These are phyloP conservation scores for Amorpha juglandis DNA, from an alignment of 2,888 invertebrate genomes.

Conservation along the genomic window DNA sequence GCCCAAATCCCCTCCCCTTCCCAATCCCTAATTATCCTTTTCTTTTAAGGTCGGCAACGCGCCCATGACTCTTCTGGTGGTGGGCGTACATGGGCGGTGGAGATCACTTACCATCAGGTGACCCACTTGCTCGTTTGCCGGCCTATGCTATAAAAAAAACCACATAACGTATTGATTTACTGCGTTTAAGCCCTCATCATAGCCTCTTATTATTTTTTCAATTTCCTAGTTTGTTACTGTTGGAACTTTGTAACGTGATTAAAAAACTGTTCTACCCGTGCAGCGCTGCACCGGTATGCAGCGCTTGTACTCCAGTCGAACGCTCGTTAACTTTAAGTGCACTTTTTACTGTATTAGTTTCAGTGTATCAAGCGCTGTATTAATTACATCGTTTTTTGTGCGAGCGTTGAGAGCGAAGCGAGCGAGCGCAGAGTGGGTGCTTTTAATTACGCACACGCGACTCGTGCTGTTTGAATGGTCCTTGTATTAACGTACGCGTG, in stretches of 20 bases:
- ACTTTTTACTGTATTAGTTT: conserved; percentile 21
- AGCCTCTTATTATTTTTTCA: conserved; percentile 6
- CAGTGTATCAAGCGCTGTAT: conserved; percentile 20
- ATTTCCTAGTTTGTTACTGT: conserved; percentile 7
- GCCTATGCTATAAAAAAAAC: too few species aligned
- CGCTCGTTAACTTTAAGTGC: conserved; percentile 23
- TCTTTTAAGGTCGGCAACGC: too few species aligned
- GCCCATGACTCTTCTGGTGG: too few species aligned
- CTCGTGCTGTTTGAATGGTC: conserved; percentile 9
- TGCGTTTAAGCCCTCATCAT: background rate
- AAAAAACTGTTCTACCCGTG: conserved; percentile 3
- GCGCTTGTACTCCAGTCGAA: conserved; percentile 4
- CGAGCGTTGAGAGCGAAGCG: background rate
- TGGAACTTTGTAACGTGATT: conserved; percentile 11
- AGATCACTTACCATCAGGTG: too few species aligned
- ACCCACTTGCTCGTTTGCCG: too few species aligned
- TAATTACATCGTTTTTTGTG: conserved; percentile 19
- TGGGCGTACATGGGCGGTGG: too few species aligned
- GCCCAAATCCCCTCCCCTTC: too few species aligned
- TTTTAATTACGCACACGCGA: conserved; percentile 22
- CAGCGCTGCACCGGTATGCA: background rate
- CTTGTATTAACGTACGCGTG: conserved; percentile 14
- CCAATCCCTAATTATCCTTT: too few species aligned
- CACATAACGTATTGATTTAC: too few species aligned
- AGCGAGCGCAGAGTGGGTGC: background rate